Percentiles rank a stretch among this genome's conserved stretches.
phyloP scores from a whole-genome alignment of 2,113 vertebrate genomes.

The Macrotis lagotis region DNA sequence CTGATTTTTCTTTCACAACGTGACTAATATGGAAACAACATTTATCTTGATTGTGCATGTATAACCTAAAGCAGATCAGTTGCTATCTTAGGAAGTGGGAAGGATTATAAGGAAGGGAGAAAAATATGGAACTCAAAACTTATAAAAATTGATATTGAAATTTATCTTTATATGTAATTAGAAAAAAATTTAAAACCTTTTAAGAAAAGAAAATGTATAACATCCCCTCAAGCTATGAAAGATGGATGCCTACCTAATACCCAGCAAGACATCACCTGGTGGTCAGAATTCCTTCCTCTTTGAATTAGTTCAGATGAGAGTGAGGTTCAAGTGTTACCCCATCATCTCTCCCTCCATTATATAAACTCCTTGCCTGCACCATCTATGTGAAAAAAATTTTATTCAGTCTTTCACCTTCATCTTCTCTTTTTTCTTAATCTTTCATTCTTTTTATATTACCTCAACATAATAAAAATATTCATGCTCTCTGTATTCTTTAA shows the following conservation, averaged over 20 bases:
- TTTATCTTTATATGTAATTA: no score
- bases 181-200: no score
- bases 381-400: neutral
- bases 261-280: neutral
- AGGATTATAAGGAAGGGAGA: no score
- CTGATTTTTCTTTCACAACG: no score
- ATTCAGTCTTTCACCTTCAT: neutral
- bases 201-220: neutral
- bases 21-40: no score
- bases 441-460: neutral
- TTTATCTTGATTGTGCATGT: no score
- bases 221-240: neutral
- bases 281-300: neutral
- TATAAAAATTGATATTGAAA: no score
- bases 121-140: no score
- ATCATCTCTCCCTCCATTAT: neutral
- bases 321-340: neutral
- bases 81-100: no score
- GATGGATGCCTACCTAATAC: neutral
- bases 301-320: neutral
- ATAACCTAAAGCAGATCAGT: no score
- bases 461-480: neutral
- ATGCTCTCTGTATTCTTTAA: neutral
- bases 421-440: neutral
- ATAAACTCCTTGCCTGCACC: neutral